Evolutionary conservation across 2,113 vertebrate genomes (phyloP).

Genomic region (Taxidea taxus): DNA sequence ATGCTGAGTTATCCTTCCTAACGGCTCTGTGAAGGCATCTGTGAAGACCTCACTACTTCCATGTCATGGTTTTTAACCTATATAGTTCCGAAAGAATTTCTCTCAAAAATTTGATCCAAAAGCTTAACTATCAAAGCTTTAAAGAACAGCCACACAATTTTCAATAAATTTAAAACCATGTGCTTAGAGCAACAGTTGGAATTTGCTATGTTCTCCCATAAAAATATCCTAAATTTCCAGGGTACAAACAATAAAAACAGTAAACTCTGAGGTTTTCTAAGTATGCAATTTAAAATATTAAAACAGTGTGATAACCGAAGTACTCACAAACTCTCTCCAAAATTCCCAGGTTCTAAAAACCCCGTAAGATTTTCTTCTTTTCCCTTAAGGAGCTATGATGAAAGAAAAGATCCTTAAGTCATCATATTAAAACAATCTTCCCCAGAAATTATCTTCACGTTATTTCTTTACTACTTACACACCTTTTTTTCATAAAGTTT

Average conservation of each 20-base stretch:
- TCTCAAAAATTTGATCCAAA: background rate
- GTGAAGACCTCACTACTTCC: background rate
- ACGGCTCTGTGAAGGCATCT: background rate
- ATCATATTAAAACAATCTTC: background rate
- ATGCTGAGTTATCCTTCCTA: background rate
- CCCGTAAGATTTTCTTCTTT: slow-evolving; percentile 93
- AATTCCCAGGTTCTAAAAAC: slow-evolving; percentile 94
- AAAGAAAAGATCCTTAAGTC: slow-evolving; percentile 24
- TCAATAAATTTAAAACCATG: background rate
- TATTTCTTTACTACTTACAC: slow-evolving; percentile 3
- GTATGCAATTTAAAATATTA: background rate
- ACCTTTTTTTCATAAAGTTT: slow-evolving; percentile 97
- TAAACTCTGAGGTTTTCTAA: background rate
- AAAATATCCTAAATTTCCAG: background rate
- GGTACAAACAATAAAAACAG: background rate
- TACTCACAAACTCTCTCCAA: slow-evolving; percentile 95
- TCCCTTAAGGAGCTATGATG: slow-evolving; percentile 90
- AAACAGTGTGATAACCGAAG: background rate
- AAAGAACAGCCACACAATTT: background rate
- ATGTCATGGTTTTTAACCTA: background rate
- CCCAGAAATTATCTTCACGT: slow-evolving; percentile 2
- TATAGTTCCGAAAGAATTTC: background rate
- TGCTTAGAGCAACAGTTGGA: background rate
- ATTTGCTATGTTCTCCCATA: background rate
- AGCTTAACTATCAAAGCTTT: background rate